These are phyloP conservation scores for Anolis apletophallus DNA, from an alignment of 2,797 vertebrate genomes.

Conservation along the genomic window DNA sequence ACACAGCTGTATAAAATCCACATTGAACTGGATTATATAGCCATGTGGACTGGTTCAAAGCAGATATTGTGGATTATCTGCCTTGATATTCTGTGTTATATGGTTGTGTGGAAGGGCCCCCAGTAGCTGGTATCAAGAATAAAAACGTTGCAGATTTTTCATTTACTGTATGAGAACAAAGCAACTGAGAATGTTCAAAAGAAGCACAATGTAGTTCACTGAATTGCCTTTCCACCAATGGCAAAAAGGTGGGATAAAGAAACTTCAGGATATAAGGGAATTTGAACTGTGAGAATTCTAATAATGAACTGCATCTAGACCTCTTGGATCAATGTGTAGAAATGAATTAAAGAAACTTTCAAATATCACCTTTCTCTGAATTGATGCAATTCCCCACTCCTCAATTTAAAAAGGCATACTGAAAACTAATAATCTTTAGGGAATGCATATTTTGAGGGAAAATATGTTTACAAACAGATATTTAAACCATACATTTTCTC, in stretches of 20 bases:
- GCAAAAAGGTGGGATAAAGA: background rate
- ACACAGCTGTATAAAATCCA: too few relatives aligned
- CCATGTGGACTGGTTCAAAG: too few relatives aligned
- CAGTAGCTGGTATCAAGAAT: too few relatives aligned
- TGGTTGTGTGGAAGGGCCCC: too few relatives aligned
- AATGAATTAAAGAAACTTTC: background rate
- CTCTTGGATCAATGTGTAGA: background rate
- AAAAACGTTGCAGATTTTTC: too few relatives aligned
- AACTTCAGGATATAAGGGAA: background rate
- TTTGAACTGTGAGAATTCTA: background rate
- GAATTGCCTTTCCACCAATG: background rate
- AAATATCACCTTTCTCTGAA: background rate
- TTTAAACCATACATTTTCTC: background rate
- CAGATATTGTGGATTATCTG: too few relatives aligned
- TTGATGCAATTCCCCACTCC: background rate
- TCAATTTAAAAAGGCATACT: background rate
- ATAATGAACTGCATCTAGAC: background rate
- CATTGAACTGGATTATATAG: too few relatives aligned
- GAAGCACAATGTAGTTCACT: background rate
- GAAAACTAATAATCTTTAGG: background rate
- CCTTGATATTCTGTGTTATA: too few relatives aligned
- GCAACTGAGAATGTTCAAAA: too few relatives aligned
- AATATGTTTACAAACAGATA: background rate
- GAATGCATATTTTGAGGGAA: background rate
- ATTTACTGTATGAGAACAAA: too few relatives aligned